These are phyloP conservation scores for Brachyopa scutellaris DNA, from an alignment of 2,888 invertebrate genomes.

Conservation along the genomic window DNA sequence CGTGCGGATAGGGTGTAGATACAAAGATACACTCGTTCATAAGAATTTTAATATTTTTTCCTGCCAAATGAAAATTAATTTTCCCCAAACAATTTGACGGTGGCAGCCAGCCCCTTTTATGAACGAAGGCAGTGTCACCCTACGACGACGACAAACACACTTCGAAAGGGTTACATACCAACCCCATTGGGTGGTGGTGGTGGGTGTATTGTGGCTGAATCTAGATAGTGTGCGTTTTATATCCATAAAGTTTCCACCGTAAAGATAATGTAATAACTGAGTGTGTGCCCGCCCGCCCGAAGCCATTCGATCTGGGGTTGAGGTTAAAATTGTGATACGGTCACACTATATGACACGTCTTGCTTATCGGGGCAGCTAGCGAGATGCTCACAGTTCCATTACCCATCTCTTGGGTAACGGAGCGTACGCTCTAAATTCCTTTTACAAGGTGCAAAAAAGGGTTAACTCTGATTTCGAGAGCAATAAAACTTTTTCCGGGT, in stretches of 20 bases:
- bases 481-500: constrained; percentile 52
- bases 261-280: constrained; percentile 61
- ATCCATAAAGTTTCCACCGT: constrained; percentile 67
- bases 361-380: constrained; percentile 35
- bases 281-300: constrained; percentile 44
- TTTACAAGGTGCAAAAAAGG: constrained; percentile 73
- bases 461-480: constrained; percentile 70
- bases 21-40: constrained; percentile 21
- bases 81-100: constrained; percentile 73
- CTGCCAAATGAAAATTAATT: constrained; percentile 80
- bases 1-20: constrained; percentile 15
- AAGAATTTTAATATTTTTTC: constrained; percentile 77
- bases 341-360: constrained; percentile 14
- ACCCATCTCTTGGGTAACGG: constrained; percentile 41
- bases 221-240: constrained; percentile 72
- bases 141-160: background rate
- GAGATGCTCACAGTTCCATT: background rate
- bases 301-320: constrained; percentile 65
- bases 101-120: background rate
- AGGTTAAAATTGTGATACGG: constrained; percentile 66
- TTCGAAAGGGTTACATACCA: constrained; percentile 56
- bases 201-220: too few relatives aligned
- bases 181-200: too few relatives aligned
- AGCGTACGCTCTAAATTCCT: constrained; percentile 71
- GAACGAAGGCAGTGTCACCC: constrained; percentile 19